These are phyloP conservation scores for Scaptomyza reducta DNA, from an alignment of 2,888 invertebrate species.

Conservation along the genomic window DNA sequence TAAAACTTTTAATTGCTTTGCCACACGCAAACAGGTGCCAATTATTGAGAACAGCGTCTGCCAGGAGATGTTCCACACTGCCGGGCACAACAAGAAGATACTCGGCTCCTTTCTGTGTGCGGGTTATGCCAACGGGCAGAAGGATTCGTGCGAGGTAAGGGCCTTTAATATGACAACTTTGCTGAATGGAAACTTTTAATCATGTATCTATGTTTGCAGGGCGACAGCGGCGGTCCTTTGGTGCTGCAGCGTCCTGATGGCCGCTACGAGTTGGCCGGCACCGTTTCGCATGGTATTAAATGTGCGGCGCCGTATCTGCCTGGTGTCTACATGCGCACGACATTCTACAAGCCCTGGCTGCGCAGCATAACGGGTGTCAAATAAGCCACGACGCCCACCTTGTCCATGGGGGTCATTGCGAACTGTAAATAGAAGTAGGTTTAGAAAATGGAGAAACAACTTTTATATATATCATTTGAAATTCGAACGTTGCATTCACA, in stretches of 20 bases:
- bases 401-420: constrained; percentile 9
- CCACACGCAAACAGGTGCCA: constrained; percentile 87
- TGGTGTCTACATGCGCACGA: constrained; percentile 97
- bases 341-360: constrained; percentile 96
- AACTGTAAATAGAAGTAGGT: constrained; percentile 77
- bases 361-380: constrained; percentile 92
- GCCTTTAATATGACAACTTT: not conserved
- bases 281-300: constrained; percentile 97
- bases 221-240: constrained; percentile 96
- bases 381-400: constrained; percentile 70
- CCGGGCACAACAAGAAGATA: constrained; percentile 94
- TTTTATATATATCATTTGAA: constrained; percentile 27
- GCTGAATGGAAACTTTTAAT: constrained; percentile 10
- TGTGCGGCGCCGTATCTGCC: constrained; percentile 96
- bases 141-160: constrained; percentile 95
- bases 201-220: constrained; percentile 85
- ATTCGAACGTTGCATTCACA: constrained; percentile 41
- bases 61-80: constrained; percentile 96
- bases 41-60: constrained; percentile 96
- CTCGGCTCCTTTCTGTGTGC: constrained; percentile 95
- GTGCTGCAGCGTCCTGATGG: constrained; percentile 93
- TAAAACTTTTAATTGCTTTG: constrained; percentile 35
- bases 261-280: constrained; percentile 94
- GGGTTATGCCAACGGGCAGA: constrained; percentile 95
- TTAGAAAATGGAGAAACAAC: constrained; percentile 33